Conservation (phyloP, 2,888 invertebrate genomes). For the Mesoligia furuncula region DNA sequence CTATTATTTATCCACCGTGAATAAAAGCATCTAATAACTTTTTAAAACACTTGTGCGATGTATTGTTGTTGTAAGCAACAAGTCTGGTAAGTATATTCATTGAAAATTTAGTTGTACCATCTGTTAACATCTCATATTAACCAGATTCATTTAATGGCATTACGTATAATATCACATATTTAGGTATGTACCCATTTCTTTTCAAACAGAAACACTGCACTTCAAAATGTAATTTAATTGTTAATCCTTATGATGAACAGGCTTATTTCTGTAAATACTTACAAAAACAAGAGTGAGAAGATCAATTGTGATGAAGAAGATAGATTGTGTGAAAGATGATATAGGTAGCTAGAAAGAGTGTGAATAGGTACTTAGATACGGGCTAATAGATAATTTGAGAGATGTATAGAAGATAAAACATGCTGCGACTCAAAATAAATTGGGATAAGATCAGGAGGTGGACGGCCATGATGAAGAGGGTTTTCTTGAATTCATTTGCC, state of each 20-base stretch:
- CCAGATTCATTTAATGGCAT: not conserved
- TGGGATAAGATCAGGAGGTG: not conserved
- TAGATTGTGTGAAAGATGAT: not conserved
- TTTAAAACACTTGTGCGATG: constrained; percentile 1
- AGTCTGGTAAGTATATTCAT: constrained; percentile 3
- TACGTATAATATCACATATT: not conserved
- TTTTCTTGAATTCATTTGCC: not conserved
- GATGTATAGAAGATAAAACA: not conserved
- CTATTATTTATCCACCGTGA: not conserved
- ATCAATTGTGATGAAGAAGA: not conserved
- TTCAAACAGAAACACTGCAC: not conserved
- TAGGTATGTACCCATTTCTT: not conserved
- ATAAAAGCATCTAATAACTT: constrained; percentile 10
- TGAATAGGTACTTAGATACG: not conserved
- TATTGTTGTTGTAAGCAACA: not conserved
- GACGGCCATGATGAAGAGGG: not conserved
- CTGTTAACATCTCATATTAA: not conserved
- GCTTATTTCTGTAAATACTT: no score
- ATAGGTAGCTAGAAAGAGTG: not conserved
- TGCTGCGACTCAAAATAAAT: not conserved
- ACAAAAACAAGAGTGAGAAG: no score
- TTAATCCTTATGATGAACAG: not conserved
- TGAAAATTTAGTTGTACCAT: not conserved
- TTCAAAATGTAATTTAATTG: not conserved
- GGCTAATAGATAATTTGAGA: not conserved